A percentile compares a stretch with the other conserved stretches of the same genome.
Conservation (phyloP, 2,888 invertebrate species). For the Rhabditoides inermis region DNA sequence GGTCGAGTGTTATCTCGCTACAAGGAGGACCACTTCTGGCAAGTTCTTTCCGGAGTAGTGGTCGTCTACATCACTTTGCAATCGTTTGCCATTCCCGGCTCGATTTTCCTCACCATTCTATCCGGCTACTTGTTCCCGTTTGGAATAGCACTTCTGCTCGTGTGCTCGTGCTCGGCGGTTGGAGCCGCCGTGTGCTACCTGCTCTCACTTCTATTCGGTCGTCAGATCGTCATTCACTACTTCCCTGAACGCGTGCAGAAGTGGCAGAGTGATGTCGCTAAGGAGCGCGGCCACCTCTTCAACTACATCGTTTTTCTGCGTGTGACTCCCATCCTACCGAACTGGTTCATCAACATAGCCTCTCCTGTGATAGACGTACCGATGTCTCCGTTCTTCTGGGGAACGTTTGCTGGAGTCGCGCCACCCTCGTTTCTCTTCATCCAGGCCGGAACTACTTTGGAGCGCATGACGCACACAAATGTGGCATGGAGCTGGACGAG, state of each 20-base stretch:
- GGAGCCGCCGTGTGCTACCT: constrained; percentile 92
- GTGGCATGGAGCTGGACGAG: constrained; percentile 60
- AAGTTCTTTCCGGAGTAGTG: constrained; percentile 73
- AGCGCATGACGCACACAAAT: constrained; percentile 78
- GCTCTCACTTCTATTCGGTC: constrained; percentile 79
- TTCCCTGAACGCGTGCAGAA: constrained; percentile 76
- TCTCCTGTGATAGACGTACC: constrained; percentile 95
- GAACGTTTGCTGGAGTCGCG: constrained; percentile 90
- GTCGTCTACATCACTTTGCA: constrained; percentile 89
- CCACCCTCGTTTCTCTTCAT: constrained; percentile 95
- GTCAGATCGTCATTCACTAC: constrained; percentile 73
- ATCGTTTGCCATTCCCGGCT: constrained; percentile 98
- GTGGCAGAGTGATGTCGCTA: constrained; percentile 69
- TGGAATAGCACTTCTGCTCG: constrained; percentile 74
- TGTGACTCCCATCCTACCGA: constrained; percentile 92
- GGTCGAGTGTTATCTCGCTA: constrained; percentile 82
- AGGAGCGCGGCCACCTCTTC: constrained; percentile 78
- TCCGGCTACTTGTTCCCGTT: constrained; percentile 94
- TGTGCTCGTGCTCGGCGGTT: constrained; percentile 75
- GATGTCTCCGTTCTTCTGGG: constrained; percentile 78
- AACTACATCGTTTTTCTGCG: constrained; percentile 93
- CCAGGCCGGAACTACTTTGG: constrained; percentile 90
- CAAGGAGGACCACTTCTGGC: constrained; percentile 76
- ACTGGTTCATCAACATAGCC: constrained; percentile 96
- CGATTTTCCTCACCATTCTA: constrained; percentile 88